These are phyloP conservation scores for Anguilla pacifica DNA, from an alignment of 2,797 vertebrate species.

Conservation along the genomic window DNA sequence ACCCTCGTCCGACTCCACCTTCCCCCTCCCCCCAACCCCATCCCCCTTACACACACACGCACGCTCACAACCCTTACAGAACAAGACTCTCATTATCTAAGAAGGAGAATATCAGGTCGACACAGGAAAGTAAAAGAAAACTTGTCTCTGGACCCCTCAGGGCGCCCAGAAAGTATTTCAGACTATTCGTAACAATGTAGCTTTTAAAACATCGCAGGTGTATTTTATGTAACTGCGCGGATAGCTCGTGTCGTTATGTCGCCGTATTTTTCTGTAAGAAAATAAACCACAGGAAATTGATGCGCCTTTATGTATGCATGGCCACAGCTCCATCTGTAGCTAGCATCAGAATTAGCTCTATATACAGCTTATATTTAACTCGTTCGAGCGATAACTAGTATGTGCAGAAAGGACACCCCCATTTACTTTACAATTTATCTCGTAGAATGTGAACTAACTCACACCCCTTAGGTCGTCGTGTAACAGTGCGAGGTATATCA, in stretches of 20 bases:
- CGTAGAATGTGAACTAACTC: neutral
- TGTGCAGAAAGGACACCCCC: neutral
- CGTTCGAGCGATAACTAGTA: neutral
- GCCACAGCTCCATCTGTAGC: slow-evolving; percentile 21
- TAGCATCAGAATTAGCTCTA: neutral
- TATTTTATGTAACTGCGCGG: neutral
- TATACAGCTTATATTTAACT: neutral
- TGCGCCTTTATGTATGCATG: neutral
- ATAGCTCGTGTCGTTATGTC: neutral
- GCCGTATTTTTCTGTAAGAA: neutral
- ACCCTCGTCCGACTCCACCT: slow-evolving; percentile 44
- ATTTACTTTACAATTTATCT: slow-evolving; percentile 12
- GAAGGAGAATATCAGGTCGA: slow-evolving; percentile 31
- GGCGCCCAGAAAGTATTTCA: slow-evolving; percentile 3
- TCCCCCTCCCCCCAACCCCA: slow-evolving; percentile 51
- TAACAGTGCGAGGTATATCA: neutral
- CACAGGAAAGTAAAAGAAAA: slow-evolving; percentile 26
- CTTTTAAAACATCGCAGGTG: slow-evolving; percentile 19
- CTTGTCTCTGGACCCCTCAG: neutral
- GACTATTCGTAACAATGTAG: slow-evolving; percentile 4
- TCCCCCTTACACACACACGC: slow-evolving; percentile 48
- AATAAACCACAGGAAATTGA: slow-evolving; percentile 6
- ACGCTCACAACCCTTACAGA: slow-evolving; percentile 41
- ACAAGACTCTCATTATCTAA: slow-evolving; percentile 53
- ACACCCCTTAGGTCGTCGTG: neutral